Conservation (phyloP, 2,888 invertebrate genomes). For the Timema podura region DNA sequence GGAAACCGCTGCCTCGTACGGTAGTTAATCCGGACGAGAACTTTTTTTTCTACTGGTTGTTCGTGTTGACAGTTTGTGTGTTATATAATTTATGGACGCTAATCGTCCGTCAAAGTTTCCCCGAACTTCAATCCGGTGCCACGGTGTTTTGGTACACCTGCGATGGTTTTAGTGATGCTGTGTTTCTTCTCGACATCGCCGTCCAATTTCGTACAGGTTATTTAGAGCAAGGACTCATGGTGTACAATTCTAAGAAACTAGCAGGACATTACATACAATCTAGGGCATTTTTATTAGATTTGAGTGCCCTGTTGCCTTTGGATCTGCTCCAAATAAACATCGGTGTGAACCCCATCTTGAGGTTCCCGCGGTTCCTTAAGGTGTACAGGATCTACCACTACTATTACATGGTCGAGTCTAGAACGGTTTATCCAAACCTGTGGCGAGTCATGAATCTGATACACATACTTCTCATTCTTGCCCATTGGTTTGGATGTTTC, state of each 20-base stretch:
- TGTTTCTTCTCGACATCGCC: constrained; percentile 82
- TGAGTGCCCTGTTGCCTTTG: constrained; percentile 76
- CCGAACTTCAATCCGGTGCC: constrained; percentile 76
- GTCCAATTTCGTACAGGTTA: constrained; percentile 94
- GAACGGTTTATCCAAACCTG: constrained; percentile 93
- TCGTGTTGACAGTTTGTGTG: constrained; percentile 82
- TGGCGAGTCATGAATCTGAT: constrained; percentile 94
- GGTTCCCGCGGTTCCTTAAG: constrained; percentile 85
- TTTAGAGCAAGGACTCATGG: constrained; percentile 91
- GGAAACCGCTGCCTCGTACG: constrained; percentile 60
- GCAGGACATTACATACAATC: constrained; percentile 86
- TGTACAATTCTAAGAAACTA: constrained; percentile 82
- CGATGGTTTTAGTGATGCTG: constrained; percentile 81
- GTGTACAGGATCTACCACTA: constrained; percentile 87
- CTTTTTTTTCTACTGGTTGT: constrained; percentile 94
- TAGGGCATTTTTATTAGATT: constrained; percentile 77
- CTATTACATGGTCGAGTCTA: constrained; percentile 94
- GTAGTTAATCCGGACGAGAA: constrained; percentile 95
- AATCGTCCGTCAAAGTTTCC: constrained; percentile 91
- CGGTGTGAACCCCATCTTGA: constrained; percentile 78
- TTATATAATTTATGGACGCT: constrained; percentile 94
- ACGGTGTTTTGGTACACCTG: constrained; percentile 74
- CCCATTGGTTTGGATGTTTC: constrained; percentile 98
- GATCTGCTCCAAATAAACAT: constrained; percentile 82
- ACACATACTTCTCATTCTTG: constrained; percentile 88